Evolutionary conservation across 1,140 invertebrate species (phyloP).

Genomic region (Hycleus phaleratus): DNA sequence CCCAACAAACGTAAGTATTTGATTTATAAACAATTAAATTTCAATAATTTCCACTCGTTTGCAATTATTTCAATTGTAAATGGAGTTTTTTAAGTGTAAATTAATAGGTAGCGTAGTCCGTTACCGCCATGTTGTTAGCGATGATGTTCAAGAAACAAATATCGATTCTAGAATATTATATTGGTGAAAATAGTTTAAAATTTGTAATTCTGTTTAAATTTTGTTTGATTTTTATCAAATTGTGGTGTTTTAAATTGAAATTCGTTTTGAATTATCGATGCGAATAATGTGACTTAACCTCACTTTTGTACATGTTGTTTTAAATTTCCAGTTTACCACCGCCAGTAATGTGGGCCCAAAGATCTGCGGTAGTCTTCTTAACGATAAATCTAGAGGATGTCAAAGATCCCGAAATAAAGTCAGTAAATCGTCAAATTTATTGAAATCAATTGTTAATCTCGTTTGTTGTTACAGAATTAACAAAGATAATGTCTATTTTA

Average conservation of each 20-base stretch:
- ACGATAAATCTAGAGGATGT: slow-evolving; percentile 87
- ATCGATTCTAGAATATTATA: slow-evolving; percentile 14
- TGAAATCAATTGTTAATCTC: not conserved
- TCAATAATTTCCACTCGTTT: not conserved
- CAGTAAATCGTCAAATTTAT: slow-evolving; percentile 22
- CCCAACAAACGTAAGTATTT: slow-evolving; percentile 21
- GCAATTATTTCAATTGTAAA: no score
- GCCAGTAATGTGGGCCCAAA: slow-evolving; percentile 87
- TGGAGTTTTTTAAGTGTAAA: not conserved
- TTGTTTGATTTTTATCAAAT: no score
- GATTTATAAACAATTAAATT: not conserved
- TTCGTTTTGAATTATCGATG: not conserved
- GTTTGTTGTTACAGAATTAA: slow-evolving; percentile 53
- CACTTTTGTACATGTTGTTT: slow-evolving; percentile 14
- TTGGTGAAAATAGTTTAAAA: not conserved
- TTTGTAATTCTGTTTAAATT: no score
- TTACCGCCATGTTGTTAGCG: slow-evolving; percentile 18
- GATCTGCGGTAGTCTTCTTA: slow-evolving; percentile 68
- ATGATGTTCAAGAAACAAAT: not conserved
- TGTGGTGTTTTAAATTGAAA: not conserved
- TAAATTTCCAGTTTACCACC: slow-evolving; percentile 50
- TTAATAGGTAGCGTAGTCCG: not conserved
- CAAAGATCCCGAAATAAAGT: slow-evolving; percentile 73
- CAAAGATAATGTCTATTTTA: slow-evolving; percentile 73
- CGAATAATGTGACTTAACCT: slow-evolving; percentile 18